Conservation (phyloP, 2,888 invertebrate species). For the Resseliella maxima region DNA sequence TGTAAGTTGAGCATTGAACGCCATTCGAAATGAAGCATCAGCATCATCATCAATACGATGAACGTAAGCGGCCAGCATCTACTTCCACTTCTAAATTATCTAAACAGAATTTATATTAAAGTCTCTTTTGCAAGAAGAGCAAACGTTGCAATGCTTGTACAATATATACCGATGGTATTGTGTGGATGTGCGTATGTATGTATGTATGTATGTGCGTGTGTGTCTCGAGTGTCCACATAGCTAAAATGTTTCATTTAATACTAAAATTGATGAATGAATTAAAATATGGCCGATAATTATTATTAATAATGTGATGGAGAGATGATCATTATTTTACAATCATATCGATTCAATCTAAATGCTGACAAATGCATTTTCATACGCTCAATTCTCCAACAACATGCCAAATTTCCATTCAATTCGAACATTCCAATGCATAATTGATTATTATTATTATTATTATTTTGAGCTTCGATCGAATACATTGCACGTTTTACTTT, state of each 20-base stretch:
- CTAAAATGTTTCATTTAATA: neutral
- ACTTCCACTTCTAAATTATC: constrained; percentile 34
- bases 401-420: too few relatives aligned
- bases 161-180: neutral
- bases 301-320: constrained; percentile 14
- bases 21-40: constrained; percentile 31
- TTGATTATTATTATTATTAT: too few relatives aligned
- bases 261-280: constrained; percentile 23
- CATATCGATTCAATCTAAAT: neutral
- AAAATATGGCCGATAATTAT: neutral
- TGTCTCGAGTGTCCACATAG: too few relatives aligned
- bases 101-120: constrained; percentile 44
- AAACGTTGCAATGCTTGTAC: constrained; percentile 1
- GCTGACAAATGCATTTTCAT: too few relatives aligned
- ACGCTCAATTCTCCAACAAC: too few relatives aligned
- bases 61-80: neutral
- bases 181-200: too few relatives aligned
- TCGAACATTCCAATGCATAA: too few relatives aligned
- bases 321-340: neutral
- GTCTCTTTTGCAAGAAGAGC: neutral
- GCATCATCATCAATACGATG: neutral
- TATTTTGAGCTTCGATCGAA: too few relatives aligned
- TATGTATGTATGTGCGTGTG: too few relatives aligned
- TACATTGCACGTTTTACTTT: too few relatives aligned
- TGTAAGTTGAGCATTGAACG: neutral